These are phyloP conservation scores for Stenichneumon culpator DNA, from an alignment of 2,888 invertebrate species.

Conservation along the genomic window DNA sequence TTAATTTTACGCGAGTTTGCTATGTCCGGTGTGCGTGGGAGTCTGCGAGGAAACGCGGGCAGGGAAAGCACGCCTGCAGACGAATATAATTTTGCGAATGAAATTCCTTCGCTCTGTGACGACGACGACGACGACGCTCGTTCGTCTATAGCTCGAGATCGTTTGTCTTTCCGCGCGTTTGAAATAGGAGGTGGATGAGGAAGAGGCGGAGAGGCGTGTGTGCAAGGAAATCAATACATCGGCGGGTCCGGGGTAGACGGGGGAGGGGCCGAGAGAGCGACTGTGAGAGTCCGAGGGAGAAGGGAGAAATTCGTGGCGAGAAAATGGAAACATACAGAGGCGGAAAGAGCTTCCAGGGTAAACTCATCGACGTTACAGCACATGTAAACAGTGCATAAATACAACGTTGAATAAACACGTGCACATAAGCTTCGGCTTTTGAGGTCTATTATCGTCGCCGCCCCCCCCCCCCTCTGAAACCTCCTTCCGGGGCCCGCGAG, in stretches of 20 bases:
- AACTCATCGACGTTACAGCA: constrained; percentile 68
- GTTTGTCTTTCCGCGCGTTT: constrained; percentile 81
- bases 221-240: constrained; percentile 69
- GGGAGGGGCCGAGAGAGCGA: constrained; percentile 52
- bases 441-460: constrained; percentile 57
- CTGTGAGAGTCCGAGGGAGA: constrained; percentile 48
- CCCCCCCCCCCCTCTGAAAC: neutral
- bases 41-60: neutral
- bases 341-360: constrained; percentile 55
- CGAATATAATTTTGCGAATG: constrained; percentile 39
- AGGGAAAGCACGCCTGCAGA: neutral
- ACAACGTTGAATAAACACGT: constrained; percentile 38
- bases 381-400: constrained; percentile 37
- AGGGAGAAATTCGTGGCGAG: constrained; percentile 61
- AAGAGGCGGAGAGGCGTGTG: constrained; percentile 56
- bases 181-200: constrained; percentile 78
- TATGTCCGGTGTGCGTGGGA: too few relatives aligned
- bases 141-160: constrained; percentile 61
- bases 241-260: constrained; percentile 53
- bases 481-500: neutral
- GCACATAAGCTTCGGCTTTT: constrained; percentile 41
- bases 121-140: constrained; percentile 50
- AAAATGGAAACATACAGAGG: constrained; percentile 10
- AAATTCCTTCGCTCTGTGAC: constrained; percentile 20
- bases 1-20: too few relatives aligned